phyloP scores from a whole-genome alignment of 2,888 invertebrate species.

The Mantis religiosa region DNA sequence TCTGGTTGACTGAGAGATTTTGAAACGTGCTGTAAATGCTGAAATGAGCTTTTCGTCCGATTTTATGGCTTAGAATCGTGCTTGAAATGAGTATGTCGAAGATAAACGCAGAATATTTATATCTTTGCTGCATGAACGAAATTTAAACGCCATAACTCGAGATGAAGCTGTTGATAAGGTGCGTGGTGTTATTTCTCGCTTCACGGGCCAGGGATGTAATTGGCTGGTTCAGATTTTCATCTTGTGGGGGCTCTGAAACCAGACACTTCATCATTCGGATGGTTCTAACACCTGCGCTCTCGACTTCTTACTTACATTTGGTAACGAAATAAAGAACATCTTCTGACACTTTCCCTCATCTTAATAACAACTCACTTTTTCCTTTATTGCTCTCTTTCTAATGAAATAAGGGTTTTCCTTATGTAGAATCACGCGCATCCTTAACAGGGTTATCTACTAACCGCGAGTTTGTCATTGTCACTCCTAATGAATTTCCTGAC shows the following conservation, averaged over 20 bases:
- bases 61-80: background rate
- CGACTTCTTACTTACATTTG: background rate
- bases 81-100: background rate
- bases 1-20: background rate
- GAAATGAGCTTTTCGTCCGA: background rate
- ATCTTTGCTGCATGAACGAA: background rate
- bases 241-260: background rate
- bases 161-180: background rate
- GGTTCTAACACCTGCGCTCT: background rate
- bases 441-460: background rate
- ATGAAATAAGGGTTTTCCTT: background rate
- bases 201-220: background rate
- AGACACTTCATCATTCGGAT: background rate
- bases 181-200: background rate
- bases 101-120: background rate
- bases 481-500: background rate
- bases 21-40: background rate
- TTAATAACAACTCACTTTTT: background rate
- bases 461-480: background rate
- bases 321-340: background rate
- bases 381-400: no score
- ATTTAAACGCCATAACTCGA: background rate
- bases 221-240: background rate
- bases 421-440: background rate
- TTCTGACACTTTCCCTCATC: background rate